Conservation (phyloP, 1,140 invertebrate genomes). For the Ips nitidus region DNA sequence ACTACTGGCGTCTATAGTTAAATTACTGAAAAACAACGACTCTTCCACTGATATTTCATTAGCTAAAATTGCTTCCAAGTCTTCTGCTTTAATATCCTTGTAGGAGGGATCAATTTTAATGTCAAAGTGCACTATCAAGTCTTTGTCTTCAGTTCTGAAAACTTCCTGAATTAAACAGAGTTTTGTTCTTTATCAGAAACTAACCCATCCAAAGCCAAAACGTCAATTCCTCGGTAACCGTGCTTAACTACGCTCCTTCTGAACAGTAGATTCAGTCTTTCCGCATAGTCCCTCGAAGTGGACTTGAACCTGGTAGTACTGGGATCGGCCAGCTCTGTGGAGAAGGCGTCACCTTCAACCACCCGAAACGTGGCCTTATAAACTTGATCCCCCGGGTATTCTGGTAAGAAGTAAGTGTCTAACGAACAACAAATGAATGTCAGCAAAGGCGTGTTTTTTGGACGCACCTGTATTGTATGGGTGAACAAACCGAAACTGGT, state of each 20-base stretch:
- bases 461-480: neutral
- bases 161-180: neutral
- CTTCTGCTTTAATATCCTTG: constrained; percentile 56
- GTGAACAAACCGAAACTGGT: neutral
- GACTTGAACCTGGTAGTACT: constrained; percentile 65
- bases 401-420: constrained; percentile 80
- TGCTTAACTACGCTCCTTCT: constrained; percentile 68
- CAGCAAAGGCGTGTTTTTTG: neutral
- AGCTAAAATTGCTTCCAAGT: constrained; percentile 55
- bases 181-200: constrained; percentile 15
- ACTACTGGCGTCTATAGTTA: constrained; percentile 67
- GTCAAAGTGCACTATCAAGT: constrained; percentile 73
- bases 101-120: constrained; percentile 68
- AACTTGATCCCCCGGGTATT: constrained; percentile 72
- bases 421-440: constrained; percentile 49
- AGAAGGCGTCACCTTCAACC: constrained; percentile 65
- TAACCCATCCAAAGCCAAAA: constrained; percentile 80
- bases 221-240: constrained; percentile 68
- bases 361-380: constrained; percentile 78
- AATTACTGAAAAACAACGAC: constrained; percentile 61
- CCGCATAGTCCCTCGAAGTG: constrained; percentile 70
- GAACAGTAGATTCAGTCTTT: constrained; percentile 74
- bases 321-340: constrained; percentile 65
- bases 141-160: constrained; percentile 62
- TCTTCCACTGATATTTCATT: constrained; percentile 57